A percentile compares a stretch with the other conserved stretches of the same genome.
Conservation (phyloP, 1,140 invertebrate genomes). For the Phthorimaea operculella region DNA sequence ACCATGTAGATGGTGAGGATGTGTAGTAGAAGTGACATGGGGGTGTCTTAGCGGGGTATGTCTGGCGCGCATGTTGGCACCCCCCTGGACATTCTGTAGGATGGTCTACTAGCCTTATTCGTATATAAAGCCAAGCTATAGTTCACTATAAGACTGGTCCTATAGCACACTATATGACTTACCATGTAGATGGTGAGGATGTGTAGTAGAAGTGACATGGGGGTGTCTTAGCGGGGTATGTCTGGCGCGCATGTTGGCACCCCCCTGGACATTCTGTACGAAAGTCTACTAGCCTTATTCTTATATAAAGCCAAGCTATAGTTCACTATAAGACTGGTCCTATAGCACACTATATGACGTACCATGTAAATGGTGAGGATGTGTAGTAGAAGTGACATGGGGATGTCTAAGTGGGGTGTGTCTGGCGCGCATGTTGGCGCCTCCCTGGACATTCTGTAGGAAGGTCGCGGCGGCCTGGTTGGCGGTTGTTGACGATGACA, state of each 20-base stretch:
- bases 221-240: slow-evolving; percentile 60
- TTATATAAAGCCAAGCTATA: no score
- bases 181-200: slow-evolving; percentile 61
- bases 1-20: slow-evolving; percentile 61
- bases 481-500: no score
- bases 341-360: no score
- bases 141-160: no score
- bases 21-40: slow-evolving; percentile 62
- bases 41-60: slow-evolving; percentile 59
- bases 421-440: slow-evolving; percentile 32
- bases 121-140: no score
- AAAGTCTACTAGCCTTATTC: no score
- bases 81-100: no score
- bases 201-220: slow-evolving; percentile 62
- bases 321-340: no score
- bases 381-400: slow-evolving; percentile 62
- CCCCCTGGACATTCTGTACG: no score
- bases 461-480: slow-evolving; percentile 9
- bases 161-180: no score
- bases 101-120: no score
- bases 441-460: slow-evolving; percentile 5
- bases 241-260: slow-evolving; percentile 59
- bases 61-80: slow-evolving; percentile 59
- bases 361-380: slow-evolving; percentile 61
- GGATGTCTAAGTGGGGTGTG: slow-evolving; percentile 60